Base-by-base conservation (phyloP, 2,113 vertebrate genomes). In the Tympanuchus pallidicinctus region DNA sequence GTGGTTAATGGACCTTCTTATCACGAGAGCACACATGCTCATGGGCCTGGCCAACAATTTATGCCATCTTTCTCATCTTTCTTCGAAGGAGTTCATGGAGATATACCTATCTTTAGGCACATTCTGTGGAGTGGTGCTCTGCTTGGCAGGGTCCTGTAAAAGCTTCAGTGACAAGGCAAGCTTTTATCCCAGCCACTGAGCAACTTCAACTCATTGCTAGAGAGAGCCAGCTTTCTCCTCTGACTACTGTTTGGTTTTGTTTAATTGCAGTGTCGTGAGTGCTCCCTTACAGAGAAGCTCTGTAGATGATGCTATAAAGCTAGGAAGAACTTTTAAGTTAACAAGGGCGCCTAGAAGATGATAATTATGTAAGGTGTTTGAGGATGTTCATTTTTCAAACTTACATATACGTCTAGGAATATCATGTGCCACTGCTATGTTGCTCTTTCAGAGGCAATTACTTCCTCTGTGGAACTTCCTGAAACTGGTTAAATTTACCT, bases 61-160 rank as follows among this genome's bases (percentile, higher is more conserved):
- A 6, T 38, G 32, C 77, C 1, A 0, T 61, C 21, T 21, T 22
- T 56, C 40, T 61, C 1, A 0, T 69, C 21, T 21, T 24, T 56
- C 36, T 57, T 66, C 30, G 20, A 24, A 89, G 66, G 30, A 84
- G 57, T 56, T 77, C 11, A 1, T n/a, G 42, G 36, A 87, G 83
- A 76, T 60, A n/a, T 0, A 0, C 24, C 0, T 59, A 56, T 86
- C 83, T 25, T 20, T 32, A 60, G 64, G 16, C 69, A 36, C 27
- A 2, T 18, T 43, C 57, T 67, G 25, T 1, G 11, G 75, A 77
- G 34, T 42, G 42, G 52, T 60, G 38, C 30, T 76, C 20, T 11
- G 11, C 76, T 71, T 22, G 59, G 34, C 81, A 73, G 61, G 61
- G 57, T 30, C 40, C 50, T 63, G 0, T 12, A 34, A 69, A 66